phyloP scores from a whole-genome alignment of 2,797 vertebrate species.

The Pseudomugil tenellus region DNA sequence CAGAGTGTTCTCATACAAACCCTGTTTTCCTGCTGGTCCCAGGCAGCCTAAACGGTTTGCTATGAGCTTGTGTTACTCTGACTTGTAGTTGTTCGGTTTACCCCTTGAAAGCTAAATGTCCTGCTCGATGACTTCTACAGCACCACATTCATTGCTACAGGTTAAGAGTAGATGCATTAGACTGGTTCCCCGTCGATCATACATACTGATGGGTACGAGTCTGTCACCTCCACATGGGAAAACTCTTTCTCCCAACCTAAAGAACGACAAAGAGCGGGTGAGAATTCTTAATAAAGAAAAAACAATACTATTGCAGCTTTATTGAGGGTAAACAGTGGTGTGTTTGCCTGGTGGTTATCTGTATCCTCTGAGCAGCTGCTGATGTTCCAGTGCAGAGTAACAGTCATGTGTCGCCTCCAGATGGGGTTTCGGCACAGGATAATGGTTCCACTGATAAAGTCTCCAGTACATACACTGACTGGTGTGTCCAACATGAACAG shows the following conservation, averaged over 20 bases:
- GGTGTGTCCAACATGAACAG: constrained; percentile 87
- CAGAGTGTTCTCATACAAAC: constrained; percentile 5
- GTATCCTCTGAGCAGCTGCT: constrained; percentile 58
- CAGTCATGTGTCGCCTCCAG: constrained; percentile 87
- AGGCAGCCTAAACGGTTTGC: background rate
- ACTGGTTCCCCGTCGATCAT: constrained; percentile 12
- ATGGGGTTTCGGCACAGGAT: constrained; percentile 80
- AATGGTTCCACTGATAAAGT: constrained; percentile 76
- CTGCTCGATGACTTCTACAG: constrained; percentile 5
- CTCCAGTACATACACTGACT: constrained; percentile 64
- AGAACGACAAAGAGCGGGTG: background rate
- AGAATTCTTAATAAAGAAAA: background rate
- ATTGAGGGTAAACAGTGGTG: background rate
- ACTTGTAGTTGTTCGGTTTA: background rate
- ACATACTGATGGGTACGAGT: background rate
- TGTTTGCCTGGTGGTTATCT: constrained; percentile 63
- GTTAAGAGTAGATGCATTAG: background rate
- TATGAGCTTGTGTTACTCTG: background rate
- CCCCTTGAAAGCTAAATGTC: background rate
- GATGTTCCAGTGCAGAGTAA: constrained; percentile 82
- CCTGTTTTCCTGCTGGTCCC: background rate
- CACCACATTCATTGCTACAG: background rate
- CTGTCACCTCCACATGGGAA: constrained; percentile 80
- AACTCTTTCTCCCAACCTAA: constrained; percentile 69
- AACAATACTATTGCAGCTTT: background rate